Percentiles rank a stretch among this genome's conserved stretches.
Conservation (phyloP, 2,888 invertebrate species). For the Plebejus argus region DNA sequence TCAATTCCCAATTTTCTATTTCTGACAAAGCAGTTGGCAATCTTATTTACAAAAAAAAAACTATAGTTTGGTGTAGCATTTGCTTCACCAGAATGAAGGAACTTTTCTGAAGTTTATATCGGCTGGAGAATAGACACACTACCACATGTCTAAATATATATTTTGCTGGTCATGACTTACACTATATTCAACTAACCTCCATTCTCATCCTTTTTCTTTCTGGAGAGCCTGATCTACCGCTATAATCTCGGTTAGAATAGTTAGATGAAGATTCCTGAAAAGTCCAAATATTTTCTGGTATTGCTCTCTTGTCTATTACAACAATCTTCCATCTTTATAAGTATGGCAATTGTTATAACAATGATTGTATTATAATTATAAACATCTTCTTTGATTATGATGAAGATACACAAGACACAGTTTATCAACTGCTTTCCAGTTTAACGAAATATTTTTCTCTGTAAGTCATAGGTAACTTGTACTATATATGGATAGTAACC, state of each 20-base stretch:
- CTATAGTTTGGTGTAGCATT: not conserved
- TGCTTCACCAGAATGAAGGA: not conserved
- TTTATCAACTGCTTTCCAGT: not conserved
- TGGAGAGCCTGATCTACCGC: slow-evolving; percentile 81
- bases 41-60: slow-evolving; percentile 7
- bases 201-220: slow-evolving; percentile 83
- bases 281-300: slow-evolving; percentile 30
- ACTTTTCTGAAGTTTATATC: not conserved
- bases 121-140: not conserved
- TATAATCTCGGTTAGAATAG: slow-evolving; percentile 78
- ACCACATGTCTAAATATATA: not conserved
- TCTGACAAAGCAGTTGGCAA: not conserved
- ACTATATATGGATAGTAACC: not conserved
- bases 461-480: not conserved
- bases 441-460: not conserved
- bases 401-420: not conserved
- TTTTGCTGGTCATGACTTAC: slow-evolving; percentile 32
- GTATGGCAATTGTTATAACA: not conserved
- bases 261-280: slow-evolving; percentile 72
- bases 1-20: slow-evolving; percentile 1
- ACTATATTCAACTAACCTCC: slow-evolving; percentile 72
- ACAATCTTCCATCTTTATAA: slow-evolving; percentile 2
- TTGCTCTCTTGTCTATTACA: not conserved
- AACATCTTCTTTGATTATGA: not conserved
- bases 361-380: not conserved